Evolutionary conservation across 2,797 vertebrate genomes (phyloP).

Genomic region (Sebastes goodei): DNA sequence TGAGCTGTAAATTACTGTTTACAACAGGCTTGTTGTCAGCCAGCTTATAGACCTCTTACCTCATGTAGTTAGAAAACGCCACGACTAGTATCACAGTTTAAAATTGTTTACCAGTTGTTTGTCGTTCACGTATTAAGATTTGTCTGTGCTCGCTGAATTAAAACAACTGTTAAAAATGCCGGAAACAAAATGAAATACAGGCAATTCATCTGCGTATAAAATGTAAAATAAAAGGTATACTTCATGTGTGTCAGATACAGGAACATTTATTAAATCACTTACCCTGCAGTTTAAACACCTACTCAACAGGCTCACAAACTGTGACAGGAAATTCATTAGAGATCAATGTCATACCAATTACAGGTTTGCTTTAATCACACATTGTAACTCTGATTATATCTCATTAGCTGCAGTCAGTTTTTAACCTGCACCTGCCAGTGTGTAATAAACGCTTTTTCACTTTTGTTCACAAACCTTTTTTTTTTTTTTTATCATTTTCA

Average conservation of each 20-base stretch:
- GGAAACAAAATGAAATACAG: background rate
- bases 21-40: conserved; percentile 53
- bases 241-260: background rate
- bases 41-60: conserved; percentile 65
- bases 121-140: background rate
- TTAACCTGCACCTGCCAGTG: background rate
- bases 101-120: conserved; percentile 54
- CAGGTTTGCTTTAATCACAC: conserved; percentile 20
- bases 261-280: background rate
- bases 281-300: background rate
- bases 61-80: conserved; percentile 65
- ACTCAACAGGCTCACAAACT: conserved; percentile 8
- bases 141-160: background rate
- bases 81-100: conserved; percentile 39
- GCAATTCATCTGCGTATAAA: background rate
- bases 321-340: conserved; percentile 15
- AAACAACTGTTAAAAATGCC: background rate
- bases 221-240: background rate
- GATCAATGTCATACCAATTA: conserved; percentile 1
- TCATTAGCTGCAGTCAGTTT: conserved; percentile 12
- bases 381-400: background rate
- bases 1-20: conserved; percentile 81
- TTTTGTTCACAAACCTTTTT: background rate
- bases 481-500: background rate
- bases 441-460: background rate